Conservation (phyloP, 2,113 vertebrate genomes). For the Cryptotis parvus region DNA sequence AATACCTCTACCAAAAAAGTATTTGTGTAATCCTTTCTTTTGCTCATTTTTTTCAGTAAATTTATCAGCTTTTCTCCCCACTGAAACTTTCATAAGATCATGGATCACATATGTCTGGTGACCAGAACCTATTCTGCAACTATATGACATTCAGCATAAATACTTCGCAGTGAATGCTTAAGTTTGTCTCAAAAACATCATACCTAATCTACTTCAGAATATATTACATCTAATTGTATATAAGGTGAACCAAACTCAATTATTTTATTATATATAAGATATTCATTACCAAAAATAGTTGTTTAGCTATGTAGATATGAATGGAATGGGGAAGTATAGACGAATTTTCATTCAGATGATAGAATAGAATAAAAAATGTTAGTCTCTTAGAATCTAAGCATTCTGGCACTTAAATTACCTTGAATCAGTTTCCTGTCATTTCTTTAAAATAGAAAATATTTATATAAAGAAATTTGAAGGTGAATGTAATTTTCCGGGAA, state of each 20-base stretch:
- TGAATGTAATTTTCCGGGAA: constrained; percentile 71
- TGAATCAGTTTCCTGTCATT: constrained; percentile 48
- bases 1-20: too few species aligned
- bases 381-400: constrained; percentile 11
- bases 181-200: too few species aligned
- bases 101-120: background rate
- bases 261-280: background rate
- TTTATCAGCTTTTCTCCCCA: background rate
- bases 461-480: constrained; percentile 65
- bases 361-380: constrained; percentile 23
- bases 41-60: background rate
- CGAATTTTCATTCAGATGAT: background rate
- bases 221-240: too few species aligned
- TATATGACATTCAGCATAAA: background rate
- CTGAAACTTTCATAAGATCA: background rate
- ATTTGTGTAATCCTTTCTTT: background rate
- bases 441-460: constrained; percentile 71
- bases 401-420: background rate
- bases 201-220: too few species aligned
- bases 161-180: too few species aligned
- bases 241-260: background rate
- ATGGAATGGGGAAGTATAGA: background rate
- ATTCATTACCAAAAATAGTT: background rate
- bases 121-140: background rate
- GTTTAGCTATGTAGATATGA: background rate